Percentiles rank a stretch among this genome's conserved stretches.
Conservation (phyloP, 2,797 vertebrate species). For the Falco biarmicus region DNA sequence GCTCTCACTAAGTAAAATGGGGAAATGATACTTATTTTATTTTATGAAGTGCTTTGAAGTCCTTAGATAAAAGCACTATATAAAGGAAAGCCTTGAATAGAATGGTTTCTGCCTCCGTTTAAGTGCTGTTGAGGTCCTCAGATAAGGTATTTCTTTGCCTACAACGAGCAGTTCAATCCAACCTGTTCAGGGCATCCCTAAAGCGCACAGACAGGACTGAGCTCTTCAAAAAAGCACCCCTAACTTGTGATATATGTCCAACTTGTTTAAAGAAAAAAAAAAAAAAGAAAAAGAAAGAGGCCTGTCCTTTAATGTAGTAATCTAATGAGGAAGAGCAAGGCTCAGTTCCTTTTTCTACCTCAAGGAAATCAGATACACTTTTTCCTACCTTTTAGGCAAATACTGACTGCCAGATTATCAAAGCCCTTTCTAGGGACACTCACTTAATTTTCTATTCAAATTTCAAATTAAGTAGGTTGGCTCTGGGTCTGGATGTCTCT, state of each 20-base stretch:
- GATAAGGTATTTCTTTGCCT: not conserved
- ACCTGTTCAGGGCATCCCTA: not conserved
- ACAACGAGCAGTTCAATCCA: not conserved
- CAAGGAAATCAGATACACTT: constrained; percentile 33
- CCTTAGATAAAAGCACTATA: not conserved
- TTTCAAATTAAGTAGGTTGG: constrained; percentile 53
- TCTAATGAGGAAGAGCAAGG: constrained; percentile 11
- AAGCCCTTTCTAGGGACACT: constrained; percentile 48
- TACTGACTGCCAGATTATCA: constrained; percentile 17
- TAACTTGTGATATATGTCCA: not conserved
- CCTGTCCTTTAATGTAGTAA: not conserved
- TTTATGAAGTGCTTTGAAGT: constrained; percentile 35
- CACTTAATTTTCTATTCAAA: constrained; percentile 60
- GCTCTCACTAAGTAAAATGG: constrained; percentile 5
- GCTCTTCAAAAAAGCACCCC: not conserved
- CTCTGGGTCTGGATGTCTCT: constrained; percentile 39
- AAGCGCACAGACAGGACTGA: not conserved
- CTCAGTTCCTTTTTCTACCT: constrained; percentile 12
- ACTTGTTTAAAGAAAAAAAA: not conserved
- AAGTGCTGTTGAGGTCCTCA: constrained; percentile 4
- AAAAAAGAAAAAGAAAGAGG: not conserved
- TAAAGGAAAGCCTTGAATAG: not conserved
- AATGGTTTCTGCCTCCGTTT: not conserved
- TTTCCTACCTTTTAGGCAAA: constrained; percentile 51
- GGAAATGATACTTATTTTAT: not conserved